Conservation (phyloP, 2,797 vertebrate species). For the Pseudochirops cupreus region DNA sequence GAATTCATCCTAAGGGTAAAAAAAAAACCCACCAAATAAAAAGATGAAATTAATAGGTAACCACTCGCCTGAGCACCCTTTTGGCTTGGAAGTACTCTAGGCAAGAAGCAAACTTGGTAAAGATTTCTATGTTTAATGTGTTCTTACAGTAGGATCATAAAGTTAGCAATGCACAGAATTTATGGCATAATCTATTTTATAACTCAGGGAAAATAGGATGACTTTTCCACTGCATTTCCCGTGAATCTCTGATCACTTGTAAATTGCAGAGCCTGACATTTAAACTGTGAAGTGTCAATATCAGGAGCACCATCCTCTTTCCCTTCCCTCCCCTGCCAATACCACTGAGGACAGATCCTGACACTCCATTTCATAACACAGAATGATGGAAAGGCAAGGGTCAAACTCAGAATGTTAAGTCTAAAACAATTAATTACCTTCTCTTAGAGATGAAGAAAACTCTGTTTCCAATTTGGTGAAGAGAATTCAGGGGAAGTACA, state of each 20-base stretch:
- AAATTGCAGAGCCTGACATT: conserved; percentile 64
- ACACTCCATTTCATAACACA: conserved; percentile 4
- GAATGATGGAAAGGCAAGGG: not conserved
- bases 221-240: conserved; percentile 47
- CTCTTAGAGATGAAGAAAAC: conserved; percentile 32
- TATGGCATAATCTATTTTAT: conserved; percentile 51
- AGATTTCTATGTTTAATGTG: conserved; percentile 52
- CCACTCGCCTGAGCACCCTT: conserved; percentile 18
- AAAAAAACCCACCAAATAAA: conserved; percentile 8
- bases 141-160: conserved; percentile 17
- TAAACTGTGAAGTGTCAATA: conserved; percentile 9
- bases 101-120: conserved; percentile 7
- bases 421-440: conserved; percentile 63
- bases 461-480: not conserved
- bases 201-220: not conserved
- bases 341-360: not conserved
- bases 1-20: not conserved
- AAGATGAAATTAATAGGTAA: conserved; percentile 34
- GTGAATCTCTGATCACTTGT: conserved; percentile 54
- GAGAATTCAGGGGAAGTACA: not conserved
- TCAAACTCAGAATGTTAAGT: conserved; percentile 31
- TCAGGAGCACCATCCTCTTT: not conserved
- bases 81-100: not conserved
- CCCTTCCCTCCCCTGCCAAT: too few relatives aligned
- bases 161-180: conserved; percentile 43